Conservation (phyloP, 2,888 invertebrate species). For the Agriopis marginaria region DNA sequence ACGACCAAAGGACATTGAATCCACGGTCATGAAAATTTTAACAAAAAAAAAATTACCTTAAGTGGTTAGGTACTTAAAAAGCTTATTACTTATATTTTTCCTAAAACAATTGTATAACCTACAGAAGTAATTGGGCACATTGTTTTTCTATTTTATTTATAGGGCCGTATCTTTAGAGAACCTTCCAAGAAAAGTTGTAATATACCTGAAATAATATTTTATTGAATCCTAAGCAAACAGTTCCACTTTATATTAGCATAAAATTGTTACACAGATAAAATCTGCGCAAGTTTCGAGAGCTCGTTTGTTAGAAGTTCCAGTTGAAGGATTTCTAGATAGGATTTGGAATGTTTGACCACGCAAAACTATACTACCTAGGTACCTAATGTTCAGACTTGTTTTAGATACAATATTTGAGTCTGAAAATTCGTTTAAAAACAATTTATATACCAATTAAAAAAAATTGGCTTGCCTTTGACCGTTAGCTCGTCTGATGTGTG, state of each 20-base stretch:
- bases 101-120: neutral
- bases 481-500: too few relatives aligned
- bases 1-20: too few relatives aligned
- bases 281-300: neutral
- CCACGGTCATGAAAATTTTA: too few relatives aligned
- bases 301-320: neutral
- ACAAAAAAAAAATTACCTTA: too few relatives aligned
- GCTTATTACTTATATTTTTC: too few relatives aligned
- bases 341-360: neutral
- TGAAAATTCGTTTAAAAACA: too few relatives aligned
- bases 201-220: constrained; percentile 10
- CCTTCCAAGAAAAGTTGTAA: neutral
- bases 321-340: constrained; percentile 2
- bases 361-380: neutral
- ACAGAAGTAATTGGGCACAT: neutral
- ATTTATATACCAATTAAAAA: too few relatives aligned
- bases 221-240: constrained; percentile 14
- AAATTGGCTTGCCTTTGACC: too few relatives aligned
- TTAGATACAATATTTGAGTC: too few relatives aligned
- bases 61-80: too few relatives aligned
- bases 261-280: constrained; percentile 11
- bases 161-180: neutral
- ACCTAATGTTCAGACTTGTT: neutral
- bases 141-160: neutral
- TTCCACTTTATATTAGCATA: constrained; percentile 10